Evolutionary conservation across 1,140 invertebrate species (phyloP).

Genomic region (Diploscapter pachys): DNA sequence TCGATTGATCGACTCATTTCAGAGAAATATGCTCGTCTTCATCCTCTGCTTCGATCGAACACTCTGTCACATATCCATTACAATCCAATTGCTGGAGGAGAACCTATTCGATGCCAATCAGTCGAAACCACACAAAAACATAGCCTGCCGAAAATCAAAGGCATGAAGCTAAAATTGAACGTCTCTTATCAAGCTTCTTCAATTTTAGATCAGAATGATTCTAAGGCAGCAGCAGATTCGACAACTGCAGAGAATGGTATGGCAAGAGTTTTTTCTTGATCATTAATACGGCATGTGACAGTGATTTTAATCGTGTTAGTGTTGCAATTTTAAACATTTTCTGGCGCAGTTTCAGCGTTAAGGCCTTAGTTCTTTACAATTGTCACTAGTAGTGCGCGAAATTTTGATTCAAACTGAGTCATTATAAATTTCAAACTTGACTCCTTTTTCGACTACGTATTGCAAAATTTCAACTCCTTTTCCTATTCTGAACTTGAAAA

Average conservation of each 20-base stretch:
- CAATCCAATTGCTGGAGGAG: constrained; percentile 25
- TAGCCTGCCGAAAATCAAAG: not conserved
- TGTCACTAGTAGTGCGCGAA: no score
- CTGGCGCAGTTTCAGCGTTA: no score
- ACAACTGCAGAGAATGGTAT: constrained; percentile 10
- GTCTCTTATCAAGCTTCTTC: constrained; percentile 4
- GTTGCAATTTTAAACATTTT: no score
- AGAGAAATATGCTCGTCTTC: constrained; percentile 20
- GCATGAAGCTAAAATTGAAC: not conserved
- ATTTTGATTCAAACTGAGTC: no score
- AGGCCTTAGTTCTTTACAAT: no score
- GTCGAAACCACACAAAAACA: constrained; percentile 19
- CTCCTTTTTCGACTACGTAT: no score
- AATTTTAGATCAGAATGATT: constrained; percentile 5
- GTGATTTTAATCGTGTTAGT: no score
- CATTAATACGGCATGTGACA: no score
- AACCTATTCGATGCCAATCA: constrained; percentile 4
- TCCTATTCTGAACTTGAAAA: no score
- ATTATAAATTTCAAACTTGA: no score
- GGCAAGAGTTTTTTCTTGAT: not conserved
- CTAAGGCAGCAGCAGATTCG: constrained; percentile 18
- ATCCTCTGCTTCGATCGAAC: constrained; percentile 32
- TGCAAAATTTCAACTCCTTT: no score
- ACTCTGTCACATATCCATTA: constrained; percentile 33
- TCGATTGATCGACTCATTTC: not conserved